These are phyloP conservation scores for Schizaphis graminum DNA, from an alignment of 2,888 invertebrate species.

Conservation along the genomic window DNA sequence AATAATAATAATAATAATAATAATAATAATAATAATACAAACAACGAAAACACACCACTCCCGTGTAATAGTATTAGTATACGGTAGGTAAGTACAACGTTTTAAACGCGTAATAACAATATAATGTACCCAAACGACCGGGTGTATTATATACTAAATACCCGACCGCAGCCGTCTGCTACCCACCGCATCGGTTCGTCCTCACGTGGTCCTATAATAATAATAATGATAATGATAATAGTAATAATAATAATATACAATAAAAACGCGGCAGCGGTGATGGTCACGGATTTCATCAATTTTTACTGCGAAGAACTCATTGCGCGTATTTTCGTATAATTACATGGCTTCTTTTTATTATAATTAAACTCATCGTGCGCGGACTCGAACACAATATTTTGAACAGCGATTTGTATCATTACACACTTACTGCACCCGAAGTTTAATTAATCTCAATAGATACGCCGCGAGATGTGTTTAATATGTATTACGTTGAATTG, in stretches of 20 bases:
- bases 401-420: not conserved
- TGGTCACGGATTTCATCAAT: not conserved
- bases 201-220: not conserved
- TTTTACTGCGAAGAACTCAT: not conserved
- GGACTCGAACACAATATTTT: not conserved
- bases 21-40: not conserved
- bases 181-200: not conserved
- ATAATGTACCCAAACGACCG: not conserved
- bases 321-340: not conserved
- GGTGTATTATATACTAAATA: not conserved
- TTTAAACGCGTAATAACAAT: conserved; percentile 10
- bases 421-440: not conserved
- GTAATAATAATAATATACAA: not conserved
- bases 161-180: conserved; percentile 5
- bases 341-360: not conserved
- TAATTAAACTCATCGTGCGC: not conserved
- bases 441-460: not conserved
- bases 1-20: not conserved
- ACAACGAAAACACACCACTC: not conserved
- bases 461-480: not conserved
- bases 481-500: not conserved
- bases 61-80: not conserved
- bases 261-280: not conserved
- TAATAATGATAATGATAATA: not conserved
- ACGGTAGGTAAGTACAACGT: conserved; percentile 4